These are phyloP conservation scores for Cyphomyrus discorhynchus DNA, from an alignment of 2,113 vertebrate species.

Conservation along the genomic window DNA sequence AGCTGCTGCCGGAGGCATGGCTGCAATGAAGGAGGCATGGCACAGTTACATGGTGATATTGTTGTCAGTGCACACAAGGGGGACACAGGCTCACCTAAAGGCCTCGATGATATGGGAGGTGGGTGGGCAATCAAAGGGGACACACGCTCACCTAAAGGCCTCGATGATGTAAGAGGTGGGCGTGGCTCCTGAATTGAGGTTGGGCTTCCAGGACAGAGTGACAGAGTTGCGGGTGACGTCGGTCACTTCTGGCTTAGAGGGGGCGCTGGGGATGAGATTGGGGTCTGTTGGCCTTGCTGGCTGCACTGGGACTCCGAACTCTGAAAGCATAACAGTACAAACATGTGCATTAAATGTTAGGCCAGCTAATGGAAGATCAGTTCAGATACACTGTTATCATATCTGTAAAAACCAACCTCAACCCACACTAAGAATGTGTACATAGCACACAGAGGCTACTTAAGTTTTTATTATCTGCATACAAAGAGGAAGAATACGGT, in stretches of 20 bases:
- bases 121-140: not conserved
- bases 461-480: not conserved
- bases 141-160: slow-evolving; percentile 80
- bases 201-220: slow-evolving; percentile 86
- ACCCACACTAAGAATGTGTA: not conserved
- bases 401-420: not conserved
- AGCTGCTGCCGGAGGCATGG: slow-evolving; percentile 94
- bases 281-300: slow-evolving; percentile 91
- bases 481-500: not conserved
- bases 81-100: not conserved
- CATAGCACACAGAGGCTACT: not conserved
- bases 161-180: slow-evolving; percentile 97
- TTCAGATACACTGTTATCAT: not conserved
- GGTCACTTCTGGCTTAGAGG: slow-evolving; percentile 86
- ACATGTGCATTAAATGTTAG: not conserved
- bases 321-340: slow-evolving; percentile 47
- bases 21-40: slow-evolving; percentile 50
- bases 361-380: not conserved
- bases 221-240: slow-evolving; percentile 88
- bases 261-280: slow-evolving; percentile 93
- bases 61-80: not conserved
- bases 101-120: not conserved
- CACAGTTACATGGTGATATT: not conserved
- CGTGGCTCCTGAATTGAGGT: slow-evolving; percentile 87
- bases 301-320: slow-evolving; percentile 87